These are phyloP conservation scores for Pseudopipra pipra DNA, from an alignment of 2,113 vertebrate genomes.

Conservation along the genomic window DNA sequence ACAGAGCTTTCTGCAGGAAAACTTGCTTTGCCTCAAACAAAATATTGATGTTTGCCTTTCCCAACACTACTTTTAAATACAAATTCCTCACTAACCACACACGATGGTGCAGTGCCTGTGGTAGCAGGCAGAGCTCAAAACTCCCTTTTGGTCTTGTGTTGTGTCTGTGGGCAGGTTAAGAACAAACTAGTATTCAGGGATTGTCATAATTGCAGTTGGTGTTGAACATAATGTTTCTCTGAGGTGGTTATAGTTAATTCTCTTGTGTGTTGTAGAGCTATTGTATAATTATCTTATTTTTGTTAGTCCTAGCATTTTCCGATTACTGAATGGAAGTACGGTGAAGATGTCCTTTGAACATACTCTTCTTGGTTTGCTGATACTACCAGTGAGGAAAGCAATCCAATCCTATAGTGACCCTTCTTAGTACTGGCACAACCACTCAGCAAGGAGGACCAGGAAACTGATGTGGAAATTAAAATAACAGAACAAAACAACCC, in stretches of 20 bases:
- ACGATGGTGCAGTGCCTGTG: not conserved
- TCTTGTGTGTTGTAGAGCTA: not conserved
- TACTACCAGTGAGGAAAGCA: not conserved
- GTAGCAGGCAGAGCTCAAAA: not conserved
- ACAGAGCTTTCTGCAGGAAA: not conserved
- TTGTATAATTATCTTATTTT: not conserved
- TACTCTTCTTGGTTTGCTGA: not conserved
- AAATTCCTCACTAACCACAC: not conserved
- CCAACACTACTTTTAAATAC: not conserved
- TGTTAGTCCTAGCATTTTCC: not conserved
- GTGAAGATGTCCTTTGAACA: not conserved
- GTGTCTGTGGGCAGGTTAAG: not conserved
- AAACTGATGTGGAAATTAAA: not conserved
- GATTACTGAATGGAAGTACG: not conserved
- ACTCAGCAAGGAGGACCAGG: not conserved
- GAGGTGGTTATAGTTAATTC: not conserved
- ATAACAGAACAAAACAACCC: not conserved
- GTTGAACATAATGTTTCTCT: not conserved
- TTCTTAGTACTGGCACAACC: not conserved
- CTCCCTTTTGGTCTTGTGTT: not conserved
- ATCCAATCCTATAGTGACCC: fast-evolving
- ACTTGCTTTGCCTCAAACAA: not conserved
- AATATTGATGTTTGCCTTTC: constrained; percentile 22
- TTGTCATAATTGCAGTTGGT: not conserved
- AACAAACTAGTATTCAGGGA: not conserved